Evolutionary conservation across 2,113 vertebrate species (phyloP).

Genomic region (Zeus faber): DNA sequence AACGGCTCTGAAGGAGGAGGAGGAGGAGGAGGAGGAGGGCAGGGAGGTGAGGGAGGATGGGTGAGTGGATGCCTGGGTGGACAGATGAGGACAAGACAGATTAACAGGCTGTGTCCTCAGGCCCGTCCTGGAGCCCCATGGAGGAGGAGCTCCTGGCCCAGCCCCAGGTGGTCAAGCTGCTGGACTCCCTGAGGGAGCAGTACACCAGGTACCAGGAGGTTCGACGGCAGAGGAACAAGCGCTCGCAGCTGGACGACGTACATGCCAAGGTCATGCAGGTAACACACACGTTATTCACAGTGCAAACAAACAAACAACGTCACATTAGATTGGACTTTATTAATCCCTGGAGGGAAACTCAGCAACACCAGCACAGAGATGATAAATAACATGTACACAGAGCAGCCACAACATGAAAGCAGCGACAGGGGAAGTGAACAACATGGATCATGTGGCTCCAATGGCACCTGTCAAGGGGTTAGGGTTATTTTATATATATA

Average conservation of each 20-base stretch:
- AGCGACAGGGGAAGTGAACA: too few species aligned
- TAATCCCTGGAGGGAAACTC: too few species aligned
- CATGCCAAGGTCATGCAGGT: conserved; percentile 99
- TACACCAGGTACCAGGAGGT: conserved; percentile 97
- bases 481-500: too few species aligned
- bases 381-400: too few species aligned
- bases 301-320: too few species aligned
- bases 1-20: conserved; percentile 89
- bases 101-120: conserved; percentile 39
- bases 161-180: conserved; percentile 95
- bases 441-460: too few species aligned
- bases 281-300: too few species aligned
- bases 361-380: too few species aligned
- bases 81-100: too few species aligned
- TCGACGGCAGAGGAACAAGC: conserved; percentile 93
- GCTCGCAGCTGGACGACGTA: conserved; percentile 93
- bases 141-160: conserved; percentile 96
- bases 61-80: not conserved
- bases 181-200: conserved; percentile 93
- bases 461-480: too few species aligned
- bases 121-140: conserved; percentile 94
- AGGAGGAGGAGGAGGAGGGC: conserved; percentile 45
- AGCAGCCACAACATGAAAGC: too few species aligned
- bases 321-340: too few species aligned
- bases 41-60: conserved; percentile 51